Evolutionary conservation across 2,797 vertebrate species (phyloP).

Genomic region (Thalassophryne amazonica): DNA sequence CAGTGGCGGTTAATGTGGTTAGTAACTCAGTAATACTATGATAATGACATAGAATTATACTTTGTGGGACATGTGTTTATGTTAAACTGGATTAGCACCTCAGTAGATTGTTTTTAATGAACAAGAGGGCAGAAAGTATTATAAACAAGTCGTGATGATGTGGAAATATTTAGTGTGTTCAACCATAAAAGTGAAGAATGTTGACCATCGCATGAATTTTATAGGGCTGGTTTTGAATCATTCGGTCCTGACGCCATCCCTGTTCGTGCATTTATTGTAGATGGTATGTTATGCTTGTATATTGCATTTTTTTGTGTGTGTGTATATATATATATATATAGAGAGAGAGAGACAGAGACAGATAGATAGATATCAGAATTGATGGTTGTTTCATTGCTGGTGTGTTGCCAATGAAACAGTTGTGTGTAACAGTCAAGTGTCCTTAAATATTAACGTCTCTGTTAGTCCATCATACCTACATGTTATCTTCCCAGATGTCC

Average conservation of each 20-base stretch:
- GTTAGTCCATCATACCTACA: background rate
- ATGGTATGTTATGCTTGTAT: background rate
- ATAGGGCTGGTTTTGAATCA: background rate
- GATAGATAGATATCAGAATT: too few relatives aligned
- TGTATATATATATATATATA: too few relatives aligned
- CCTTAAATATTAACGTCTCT: conserved; percentile 66
- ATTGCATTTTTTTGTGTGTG: conserved; percentile 23
- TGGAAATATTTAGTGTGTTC: background rate
- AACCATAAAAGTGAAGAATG: background rate
- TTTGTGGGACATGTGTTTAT: background rate
- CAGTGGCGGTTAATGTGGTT: conserved; percentile 20
- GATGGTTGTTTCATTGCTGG: too few relatives aligned
- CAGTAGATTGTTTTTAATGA: background rate
- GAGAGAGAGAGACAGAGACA: too few relatives aligned
- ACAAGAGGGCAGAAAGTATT: background rate
- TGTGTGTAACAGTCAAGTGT: conserved; percentile 64
- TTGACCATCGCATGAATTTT: background rate
- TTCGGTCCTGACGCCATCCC: background rate
- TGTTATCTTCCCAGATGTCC: conserved; percentile 56
- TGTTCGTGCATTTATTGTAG: background rate
- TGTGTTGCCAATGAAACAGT: conserved; percentile 25
- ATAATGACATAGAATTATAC: background rate
- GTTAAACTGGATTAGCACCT: background rate
- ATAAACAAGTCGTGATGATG: conserved; percentile 1
- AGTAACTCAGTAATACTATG: conserved; percentile 7